A percentile compares a stretch with the other conserved stretches of the same genome.
These are phyloP conservation scores for Gnatocerus cornutus DNA, from an alignment of 2,888 invertebrate species.

Conservation along the genomic window DNA sequence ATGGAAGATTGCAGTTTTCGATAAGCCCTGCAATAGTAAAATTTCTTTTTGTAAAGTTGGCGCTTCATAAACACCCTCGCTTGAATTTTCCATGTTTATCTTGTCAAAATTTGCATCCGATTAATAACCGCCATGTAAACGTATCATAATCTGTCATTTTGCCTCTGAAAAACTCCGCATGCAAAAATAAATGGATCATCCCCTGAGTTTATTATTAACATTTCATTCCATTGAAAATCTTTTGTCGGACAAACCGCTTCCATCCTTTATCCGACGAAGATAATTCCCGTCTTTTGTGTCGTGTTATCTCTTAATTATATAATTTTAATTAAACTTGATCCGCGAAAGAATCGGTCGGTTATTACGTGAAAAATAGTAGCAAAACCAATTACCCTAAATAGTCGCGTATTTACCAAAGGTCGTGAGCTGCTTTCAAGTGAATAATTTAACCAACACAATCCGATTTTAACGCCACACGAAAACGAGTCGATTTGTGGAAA, in stretches of 20 bases:
- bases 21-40: too few species aligned
- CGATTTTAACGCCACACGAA: slow-evolving; percentile 23
- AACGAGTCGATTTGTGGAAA: not conserved
- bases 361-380: slow-evolving; percentile 7
- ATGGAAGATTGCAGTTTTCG: too few species aligned
- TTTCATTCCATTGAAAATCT: slow-evolving; percentile 2
- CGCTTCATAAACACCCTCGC: too few species aligned
- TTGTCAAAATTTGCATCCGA: too few species aligned
- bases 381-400: slow-evolving; percentile 36
- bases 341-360: slow-evolving; percentile 8
- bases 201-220: slow-evolving; percentile 1
- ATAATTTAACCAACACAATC: slow-evolving; percentile 31
- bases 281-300: slow-evolving; percentile 37
- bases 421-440: slow-evolving; percentile 30
- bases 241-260: not conserved
- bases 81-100: too few species aligned
- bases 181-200: not conserved
- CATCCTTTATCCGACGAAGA: not conserved
- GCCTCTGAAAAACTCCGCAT: not conserved
- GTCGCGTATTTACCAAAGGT: slow-evolving; percentile 29
- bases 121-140: too few species aligned
- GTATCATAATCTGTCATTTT: too few species aligned
- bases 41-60: too few species aligned
- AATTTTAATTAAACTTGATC: slow-evolving; percentile 33
- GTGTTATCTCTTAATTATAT: slow-evolving; percentile 42